Conservation (phyloP, 2,797 vertebrate genomes). For the Spheniscus humboldti region DNA sequence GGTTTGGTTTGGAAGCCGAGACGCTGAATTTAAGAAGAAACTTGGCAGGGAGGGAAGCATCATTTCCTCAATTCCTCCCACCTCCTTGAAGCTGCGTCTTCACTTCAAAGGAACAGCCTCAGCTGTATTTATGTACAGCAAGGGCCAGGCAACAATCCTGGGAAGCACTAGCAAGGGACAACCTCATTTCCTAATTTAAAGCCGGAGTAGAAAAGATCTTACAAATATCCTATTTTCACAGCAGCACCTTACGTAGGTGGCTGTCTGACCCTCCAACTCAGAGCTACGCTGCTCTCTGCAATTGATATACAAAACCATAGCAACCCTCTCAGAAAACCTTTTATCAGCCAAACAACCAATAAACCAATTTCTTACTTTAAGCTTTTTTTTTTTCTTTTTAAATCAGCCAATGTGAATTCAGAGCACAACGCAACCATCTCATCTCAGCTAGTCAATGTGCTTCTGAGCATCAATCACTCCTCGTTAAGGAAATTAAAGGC, state of each 20-base stretch:
- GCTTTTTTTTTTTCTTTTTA: no score
- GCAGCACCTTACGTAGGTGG: rapidly evolving
- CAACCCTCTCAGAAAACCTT: not conserved
- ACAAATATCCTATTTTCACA: not conserved
- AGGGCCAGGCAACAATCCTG: not conserved
- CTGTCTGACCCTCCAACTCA: not conserved
- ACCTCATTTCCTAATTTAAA: not conserved
- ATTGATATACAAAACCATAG: rapidly evolving
- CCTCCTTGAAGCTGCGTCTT: not conserved
- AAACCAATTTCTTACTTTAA: not conserved
- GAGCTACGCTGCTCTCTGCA: rapidly evolving
- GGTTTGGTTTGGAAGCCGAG: not conserved
- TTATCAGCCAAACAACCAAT: not conserved
- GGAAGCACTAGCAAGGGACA: not conserved
- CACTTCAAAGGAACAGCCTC: not conserved
- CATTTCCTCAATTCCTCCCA: not conserved
- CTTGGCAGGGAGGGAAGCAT: not conserved
- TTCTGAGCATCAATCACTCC: not conserved
- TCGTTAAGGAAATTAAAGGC: not conserved
- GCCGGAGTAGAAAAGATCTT: not conserved
- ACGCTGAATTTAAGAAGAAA: no score
- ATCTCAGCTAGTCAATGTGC: not conserved
- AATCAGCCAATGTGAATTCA: not conserved
- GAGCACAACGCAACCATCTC: not conserved
- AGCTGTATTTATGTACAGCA: rapidly evolving